phyloP scores from a whole-genome alignment of 1,140 invertebrate genomes.

The Hetaerina americana region DNA sequence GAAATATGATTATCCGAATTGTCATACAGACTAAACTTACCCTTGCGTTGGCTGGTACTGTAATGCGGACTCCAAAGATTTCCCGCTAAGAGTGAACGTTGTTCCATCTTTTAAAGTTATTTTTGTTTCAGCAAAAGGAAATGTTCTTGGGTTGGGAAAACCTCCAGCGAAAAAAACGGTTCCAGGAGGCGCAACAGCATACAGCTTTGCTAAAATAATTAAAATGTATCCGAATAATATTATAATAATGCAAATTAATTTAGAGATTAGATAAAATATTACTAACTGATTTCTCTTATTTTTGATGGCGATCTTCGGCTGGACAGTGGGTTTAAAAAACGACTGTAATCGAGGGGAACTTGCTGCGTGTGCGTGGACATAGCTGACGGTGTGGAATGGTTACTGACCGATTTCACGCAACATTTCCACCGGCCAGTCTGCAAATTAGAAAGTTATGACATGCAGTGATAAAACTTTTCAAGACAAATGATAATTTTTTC shows the following conservation, averaged over 20 bases:
- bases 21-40: constrained; percentile 25
- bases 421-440: no score
- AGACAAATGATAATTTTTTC: no score
- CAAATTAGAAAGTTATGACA: no score
- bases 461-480: no score
- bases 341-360: constrained; percentile 24
- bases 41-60: constrained; percentile 64
- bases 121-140: constrained; percentile 54
- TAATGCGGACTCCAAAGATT: constrained; percentile 44
- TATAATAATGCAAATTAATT: constrained; percentile 14
- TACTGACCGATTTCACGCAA: no score
- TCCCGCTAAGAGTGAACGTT: constrained; percentile 38
- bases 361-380: no score
- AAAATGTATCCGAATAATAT: constrained; percentile 1
- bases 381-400: no score
- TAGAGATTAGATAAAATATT: neutral
- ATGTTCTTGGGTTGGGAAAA: constrained; percentile 55
- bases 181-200: constrained; percentile 25
- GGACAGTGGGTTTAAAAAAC: constrained; percentile 21
- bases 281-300: constrained; percentile 26
- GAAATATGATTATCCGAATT: no score
- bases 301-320: constrained; percentile 21
- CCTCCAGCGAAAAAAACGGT: constrained; percentile 32
- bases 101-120: constrained; percentile 46
- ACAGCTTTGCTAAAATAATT: constrained; percentile 18